Base-by-base conservation (phyloP, 2,888 invertebrate species). In the Ichneumoninae sp. region DNA sequence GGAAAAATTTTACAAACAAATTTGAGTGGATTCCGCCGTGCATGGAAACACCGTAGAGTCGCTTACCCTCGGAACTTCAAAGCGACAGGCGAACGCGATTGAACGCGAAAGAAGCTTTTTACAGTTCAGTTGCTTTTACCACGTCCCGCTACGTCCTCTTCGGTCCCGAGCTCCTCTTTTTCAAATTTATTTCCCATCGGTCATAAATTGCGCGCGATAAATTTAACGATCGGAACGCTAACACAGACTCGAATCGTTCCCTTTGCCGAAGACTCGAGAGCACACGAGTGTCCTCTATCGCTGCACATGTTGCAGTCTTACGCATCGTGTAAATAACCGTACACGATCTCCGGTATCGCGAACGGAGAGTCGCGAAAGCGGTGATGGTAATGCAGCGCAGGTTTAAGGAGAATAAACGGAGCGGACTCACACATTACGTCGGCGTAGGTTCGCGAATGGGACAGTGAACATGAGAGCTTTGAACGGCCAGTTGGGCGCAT, bases 171-270 rank as follows among this genome's bases (percentile, higher is more conserved):
- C 60, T 68, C 36, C 13, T 22, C 3, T 54, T 57, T 57, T 54
- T 22, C 33, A 33, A 6, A 63, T 70, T 69, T 33, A 60, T 50
- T 60, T 57, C 54, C 13, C 50, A 60, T 70, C 33, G 78, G 40
- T 78, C 69, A 19, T 36, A 78, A 69, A 78, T 68, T 44, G 26
- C 19, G 7, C 19, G 57, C 57, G 44, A 57, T 69, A 69, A 77
- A 69, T 47, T 78, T 60, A 70, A 70, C 70, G 70, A 63, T 63
- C 19, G 40, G 50, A 30, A 30, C 50, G 33, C 5, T 7, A 19
- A 54, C 19, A 36, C 19, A 40, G 54, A 7, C 70, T n/a, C 70
- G 8, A 52, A 70, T 52, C 52, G 3, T 52, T 52, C 26, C 30
- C 26, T 30, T 60, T 44, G 30, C 44, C 36, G 47, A 74, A 30